Evolutionary conservation across 2,888 invertebrate genomes (phyloP).

Genomic region (Herminia tarsipennalis): DNA sequence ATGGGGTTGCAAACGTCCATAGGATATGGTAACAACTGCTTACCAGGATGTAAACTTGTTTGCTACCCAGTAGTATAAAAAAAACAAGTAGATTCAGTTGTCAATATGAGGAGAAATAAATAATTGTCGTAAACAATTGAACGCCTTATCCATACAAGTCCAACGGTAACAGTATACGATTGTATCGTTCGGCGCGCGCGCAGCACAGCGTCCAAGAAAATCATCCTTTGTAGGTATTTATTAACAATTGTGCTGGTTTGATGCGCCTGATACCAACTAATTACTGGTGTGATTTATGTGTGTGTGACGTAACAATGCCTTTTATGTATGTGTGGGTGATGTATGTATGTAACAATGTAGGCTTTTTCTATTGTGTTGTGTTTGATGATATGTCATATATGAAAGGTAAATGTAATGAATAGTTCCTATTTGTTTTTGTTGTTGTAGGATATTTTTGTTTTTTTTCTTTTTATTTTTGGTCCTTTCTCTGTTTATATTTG

Average conservation of each 20-base stretch:
- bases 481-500: too few relatives aligned
- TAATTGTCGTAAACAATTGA: not conserved
- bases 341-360: constrained; percentile 19
- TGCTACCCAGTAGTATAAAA: too few relatives aligned
- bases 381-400: not conserved
- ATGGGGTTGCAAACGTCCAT: too few relatives aligned
- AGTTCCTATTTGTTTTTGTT: too few relatives aligned
- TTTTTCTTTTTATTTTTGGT: too few relatives aligned
- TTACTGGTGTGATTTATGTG: constrained; percentile 60
- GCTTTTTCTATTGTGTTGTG: constrained; percentile 9
- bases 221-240: constrained; percentile 75
- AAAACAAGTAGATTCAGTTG: too few relatives aligned
- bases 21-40: too few relatives aligned
- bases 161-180: constrained; percentile 45
- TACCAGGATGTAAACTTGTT: too few relatives aligned
- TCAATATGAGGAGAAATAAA: not conserved
- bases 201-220: constrained; percentile 47
- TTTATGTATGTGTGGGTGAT: constrained; percentile 10
- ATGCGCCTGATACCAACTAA: constrained; percentile 67
- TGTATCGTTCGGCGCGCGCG: constrained; percentile 55
- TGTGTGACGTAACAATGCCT: constrained; percentile 38
- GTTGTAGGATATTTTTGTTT: too few relatives aligned
- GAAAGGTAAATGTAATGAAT: not conserved
- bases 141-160: constrained; percentile 42
- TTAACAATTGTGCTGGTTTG: constrained; percentile 71